Conservation (phyloP, 1,140 invertebrate genomes). For the Pomacea maculata region DNA sequence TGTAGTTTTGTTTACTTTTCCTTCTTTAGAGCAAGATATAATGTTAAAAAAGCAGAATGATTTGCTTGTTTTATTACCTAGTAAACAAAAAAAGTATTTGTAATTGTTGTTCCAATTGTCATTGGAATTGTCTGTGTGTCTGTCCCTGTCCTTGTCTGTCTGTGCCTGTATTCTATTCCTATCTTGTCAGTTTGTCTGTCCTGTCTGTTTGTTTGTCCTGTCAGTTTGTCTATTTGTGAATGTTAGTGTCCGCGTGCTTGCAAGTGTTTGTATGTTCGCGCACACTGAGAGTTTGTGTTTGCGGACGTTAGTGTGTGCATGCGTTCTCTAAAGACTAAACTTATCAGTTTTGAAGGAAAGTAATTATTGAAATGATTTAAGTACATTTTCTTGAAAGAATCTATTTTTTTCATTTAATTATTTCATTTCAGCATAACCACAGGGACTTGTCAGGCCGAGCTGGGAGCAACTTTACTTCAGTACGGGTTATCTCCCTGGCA, state of each 20-base stretch:
- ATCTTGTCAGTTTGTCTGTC: not conserved
- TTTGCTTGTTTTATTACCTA: too few relatives aligned
- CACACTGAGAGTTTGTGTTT: too few relatives aligned
- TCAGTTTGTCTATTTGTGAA: not conserved
- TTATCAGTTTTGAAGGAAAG: not conserved
- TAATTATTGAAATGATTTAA: not conserved
- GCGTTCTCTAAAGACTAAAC: not conserved
- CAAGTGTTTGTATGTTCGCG: slow-evolving; percentile 11
- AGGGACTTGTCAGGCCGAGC: slow-evolving; percentile 25
- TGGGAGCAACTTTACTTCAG: slow-evolving; percentile 42
- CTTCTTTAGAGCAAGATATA: too few relatives aligned
- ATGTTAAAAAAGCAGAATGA: too few relatives aligned
- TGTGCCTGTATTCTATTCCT: not conserved
- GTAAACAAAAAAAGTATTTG: too few relatives aligned
- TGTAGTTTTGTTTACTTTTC: too few relatives aligned
- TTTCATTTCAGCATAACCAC: slow-evolving; percentile 47
- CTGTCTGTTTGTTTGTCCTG: not conserved
- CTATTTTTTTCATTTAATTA: not conserved
- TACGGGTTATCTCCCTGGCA: slow-evolving; percentile 65
- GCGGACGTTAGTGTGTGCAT: not conserved
- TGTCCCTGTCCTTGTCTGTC: not conserved
- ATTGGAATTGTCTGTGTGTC: not conserved
- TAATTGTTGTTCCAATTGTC: too few relatives aligned
- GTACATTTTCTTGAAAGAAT: not conserved
- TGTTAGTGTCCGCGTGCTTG: slow-evolving; percentile 7